Percentiles rank a stretch among this genome's conserved stretches.
Conservation (phyloP, 2,888 invertebrate genomes). For the Dendrolimus houi region DNA sequence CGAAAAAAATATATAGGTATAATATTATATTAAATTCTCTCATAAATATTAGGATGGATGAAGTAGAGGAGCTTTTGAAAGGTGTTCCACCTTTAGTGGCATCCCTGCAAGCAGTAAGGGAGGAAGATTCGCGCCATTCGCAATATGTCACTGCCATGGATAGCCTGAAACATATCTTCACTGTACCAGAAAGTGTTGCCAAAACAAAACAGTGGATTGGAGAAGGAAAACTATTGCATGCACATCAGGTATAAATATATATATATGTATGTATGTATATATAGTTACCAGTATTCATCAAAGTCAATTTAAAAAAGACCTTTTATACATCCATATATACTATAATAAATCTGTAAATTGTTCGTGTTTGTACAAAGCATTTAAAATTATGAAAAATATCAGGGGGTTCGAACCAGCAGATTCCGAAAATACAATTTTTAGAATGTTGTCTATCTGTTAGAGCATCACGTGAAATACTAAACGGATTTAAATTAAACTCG, state of each 20-base stretch:
- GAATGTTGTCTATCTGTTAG: too few relatives aligned
- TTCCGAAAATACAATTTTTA: too few relatives aligned
- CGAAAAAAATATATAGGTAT: too few relatives aligned
- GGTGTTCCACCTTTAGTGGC: conserved; percentile 87
- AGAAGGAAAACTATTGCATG: conserved; percentile 95
- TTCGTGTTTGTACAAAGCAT: too few relatives aligned
- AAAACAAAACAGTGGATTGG: conserved; percentile 96
- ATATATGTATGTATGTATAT: background rate
- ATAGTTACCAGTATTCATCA: too few relatives aligned
- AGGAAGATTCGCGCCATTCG: conserved; percentile 96
- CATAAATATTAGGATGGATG: conserved; percentile 77
- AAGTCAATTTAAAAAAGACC: too few relatives aligned
- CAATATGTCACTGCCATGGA: conserved; percentile 99
- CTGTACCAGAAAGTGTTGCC: conserved; percentile 96
- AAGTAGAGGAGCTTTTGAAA: conserved; percentile 84
- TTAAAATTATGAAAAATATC: too few relatives aligned
- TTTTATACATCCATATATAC: background rate
- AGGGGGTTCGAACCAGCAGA: too few relatives aligned
- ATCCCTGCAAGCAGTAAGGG: conserved; percentile 88
- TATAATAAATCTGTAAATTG: too few relatives aligned
- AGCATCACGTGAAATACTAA: too few relatives aligned
- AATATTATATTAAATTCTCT: too few relatives aligned
- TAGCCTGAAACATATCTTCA: conserved; percentile 98
- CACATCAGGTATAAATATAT: conserved; percentile 81
- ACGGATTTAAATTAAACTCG: too few relatives aligned